Evolutionary conservation across 2,888 invertebrate genomes (phyloP), one percentile per base, ranked within the genome.

Genomic region (Drosophila anomalata): DNA sequence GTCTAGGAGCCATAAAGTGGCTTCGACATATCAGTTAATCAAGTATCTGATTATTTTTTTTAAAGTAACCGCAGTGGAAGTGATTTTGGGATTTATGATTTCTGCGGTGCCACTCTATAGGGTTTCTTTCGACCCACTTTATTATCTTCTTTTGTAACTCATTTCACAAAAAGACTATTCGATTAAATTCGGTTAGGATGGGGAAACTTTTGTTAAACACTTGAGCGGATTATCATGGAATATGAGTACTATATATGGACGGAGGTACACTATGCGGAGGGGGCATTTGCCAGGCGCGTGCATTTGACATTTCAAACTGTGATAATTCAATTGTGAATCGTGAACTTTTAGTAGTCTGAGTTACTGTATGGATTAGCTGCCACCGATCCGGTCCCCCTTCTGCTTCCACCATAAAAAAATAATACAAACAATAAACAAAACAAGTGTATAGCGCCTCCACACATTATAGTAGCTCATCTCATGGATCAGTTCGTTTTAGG

Each of bases 241-340:
- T 61, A 36, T 39, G 11, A 11, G 9, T 9, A 42, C 42, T 42
- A 31, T 29, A 46, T 22, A 7, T 8, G 22, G 22, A n/a, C 42
- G 3, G 14, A 14, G 3, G 17, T 9, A 3, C 36, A 36, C 55
- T 39, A 41, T 50, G 31, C 42, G 46, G 12, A 8, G 44, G 31
- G 52, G 46, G 24, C 44, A 56, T 42, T 44, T 39, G 71, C 50
- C 59, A 63, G 87, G 83, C 83, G 86, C 88, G 82, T 87, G 88
- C 75, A 72, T 79, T 58, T 82, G 79, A 83, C 79, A 87, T 84
- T 80, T 88, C 84, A 86, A 86, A 72, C 84, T 88, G 84, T 74
- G 84, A 88, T 84, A 88, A 88, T 88, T 84, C 75, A 84, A 84
- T 84, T 84, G 78, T 80, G 73, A 47, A 67, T 46, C 70, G 65